These are phyloP conservation scores for Sebastes ruberrimus DNA, from an alignment of 2,797 vertebrate species.

Conservation along the genomic window DNA sequence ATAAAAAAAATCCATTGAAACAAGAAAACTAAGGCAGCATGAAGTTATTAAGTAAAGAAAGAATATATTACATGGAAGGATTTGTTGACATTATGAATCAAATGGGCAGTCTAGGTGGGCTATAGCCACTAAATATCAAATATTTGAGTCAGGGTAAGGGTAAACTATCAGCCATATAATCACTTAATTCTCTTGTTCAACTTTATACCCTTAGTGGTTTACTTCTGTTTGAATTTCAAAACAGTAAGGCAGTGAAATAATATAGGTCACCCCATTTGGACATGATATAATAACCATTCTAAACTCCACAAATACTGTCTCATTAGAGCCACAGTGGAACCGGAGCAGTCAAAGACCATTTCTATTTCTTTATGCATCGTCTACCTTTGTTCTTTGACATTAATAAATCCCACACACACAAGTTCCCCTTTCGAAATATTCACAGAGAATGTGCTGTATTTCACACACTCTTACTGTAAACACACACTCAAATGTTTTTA, in stretches of 20 bases:
- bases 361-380: neutral
- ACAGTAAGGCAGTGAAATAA: constrained; percentile 5
- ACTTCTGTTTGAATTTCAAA: constrained; percentile 26
- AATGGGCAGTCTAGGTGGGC: neutral
- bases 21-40: constrained; percentile 5
- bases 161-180: neutral
- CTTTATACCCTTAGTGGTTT: constrained; percentile 17
- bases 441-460: neutral
- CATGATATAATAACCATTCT: constrained; percentile 5
- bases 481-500: constrained; percentile 36
- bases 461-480: constrained; percentile 51
- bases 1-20: neutral
- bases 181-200: neutral
- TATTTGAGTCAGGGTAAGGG: neutral
- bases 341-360: neutral
- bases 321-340: constrained; percentile 6
- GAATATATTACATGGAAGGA: neutral
- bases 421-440: constrained; percentile 32
- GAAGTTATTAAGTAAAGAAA: neutral
- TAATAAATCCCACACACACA: constrained; percentile 3
- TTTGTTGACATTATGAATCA: neutral
- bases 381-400: constrained; percentile 12
- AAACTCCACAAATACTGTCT: constrained; percentile 10
- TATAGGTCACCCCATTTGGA: constrained; percentile 9
- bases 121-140: neutral